Evolutionary conservation across 1,140 invertebrate genomes (phyloP).

Genomic region (Dolichoris vasculosae): DNA sequence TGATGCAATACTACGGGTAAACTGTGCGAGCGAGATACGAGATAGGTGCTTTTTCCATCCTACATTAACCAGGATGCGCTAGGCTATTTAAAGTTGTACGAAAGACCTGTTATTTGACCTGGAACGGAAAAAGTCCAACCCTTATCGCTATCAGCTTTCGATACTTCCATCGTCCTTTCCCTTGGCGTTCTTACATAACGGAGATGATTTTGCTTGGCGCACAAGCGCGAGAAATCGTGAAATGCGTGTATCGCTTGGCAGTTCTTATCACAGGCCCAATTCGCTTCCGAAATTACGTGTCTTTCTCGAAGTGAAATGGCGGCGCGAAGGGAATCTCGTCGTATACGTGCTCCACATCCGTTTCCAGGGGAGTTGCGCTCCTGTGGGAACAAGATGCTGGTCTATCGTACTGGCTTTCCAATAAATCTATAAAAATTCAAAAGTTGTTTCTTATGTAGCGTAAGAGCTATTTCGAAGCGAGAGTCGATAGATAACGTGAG

Average conservation of each 20-base stretch:
- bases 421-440: constrained; percentile 60
- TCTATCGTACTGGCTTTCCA: constrained; percentile 70
- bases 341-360: constrained; percentile 68
- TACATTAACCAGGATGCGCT: too few relatives aligned
- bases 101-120: background rate
- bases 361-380: constrained; percentile 46
- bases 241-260: background rate
- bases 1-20: constrained; percentile 52
- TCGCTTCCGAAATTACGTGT: constrained; percentile 52
- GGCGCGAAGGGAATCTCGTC: constrained; percentile 69
- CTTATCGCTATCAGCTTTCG: too few relatives aligned
- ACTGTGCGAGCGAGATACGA: background rate
- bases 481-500: background rate
- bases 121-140: background rate
- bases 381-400: constrained; percentile 63
- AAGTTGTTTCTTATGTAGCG: background rate
- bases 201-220: background rate
- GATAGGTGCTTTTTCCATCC: background rate
- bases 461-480: background rate
- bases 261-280: background rate
- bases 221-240: background rate
- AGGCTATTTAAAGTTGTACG: background rate
- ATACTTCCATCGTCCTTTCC: too few relatives aligned
- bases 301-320: constrained; percentile 56
- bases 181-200: too few relatives aligned